Base-by-base conservation (phyloP, 2,888 invertebrate genomes). In the Dolichopus griseipennis region DNA sequence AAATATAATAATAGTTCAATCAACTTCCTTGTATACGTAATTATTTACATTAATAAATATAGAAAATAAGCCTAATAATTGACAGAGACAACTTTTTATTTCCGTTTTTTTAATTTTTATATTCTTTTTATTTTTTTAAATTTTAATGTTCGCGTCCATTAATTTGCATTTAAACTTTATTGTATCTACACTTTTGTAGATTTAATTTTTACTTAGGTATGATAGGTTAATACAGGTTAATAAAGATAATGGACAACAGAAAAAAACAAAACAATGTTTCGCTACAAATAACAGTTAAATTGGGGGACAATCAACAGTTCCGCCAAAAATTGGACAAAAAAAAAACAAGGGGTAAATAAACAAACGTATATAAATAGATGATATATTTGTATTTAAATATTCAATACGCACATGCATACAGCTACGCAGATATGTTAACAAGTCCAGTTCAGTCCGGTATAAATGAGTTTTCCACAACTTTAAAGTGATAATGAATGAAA, bases 231-330 rank as follows among this genome's bases (percentile, higher is more conserved):
- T 27, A 27, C 2, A 27, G 27, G 27, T 27, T 27, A 27, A 27
- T 27, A 27, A 27, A 27, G 27, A 27, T 27, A 27, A 27, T 27
- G 27, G 27, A n/a, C n/a, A n/a, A n/a, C n/a, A n/a, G 27, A 27
- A 27, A 5, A 27, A 27, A 27, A 27, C 2, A 27, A 52, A 52
- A 52, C 9, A 52, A 18, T 52, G 52, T 52, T n/a, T 52, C 52
- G 52, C 18, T 18, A 52, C 52, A 52, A 52, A 52, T 52, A 52
- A 52, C 52, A 52, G 52, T 52, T 52, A 52, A 52, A 52, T 52
- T 52, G 52, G 52, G 52, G 52, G 52, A 52, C 52, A 52, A 52
- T 52, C 52, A 52, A 52, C 52, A 18, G 52, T 52, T 52, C 52
- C 52, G 18, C 52, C 15, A 6, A 52, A 52, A 18, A n/a, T 52